Percentiles rank a stretch among this genome's conserved stretches.
These are phyloP conservation scores for Aplysia californica DNA, from an alignment of 1,140 invertebrate species.

Conservation along the genomic window DNA sequence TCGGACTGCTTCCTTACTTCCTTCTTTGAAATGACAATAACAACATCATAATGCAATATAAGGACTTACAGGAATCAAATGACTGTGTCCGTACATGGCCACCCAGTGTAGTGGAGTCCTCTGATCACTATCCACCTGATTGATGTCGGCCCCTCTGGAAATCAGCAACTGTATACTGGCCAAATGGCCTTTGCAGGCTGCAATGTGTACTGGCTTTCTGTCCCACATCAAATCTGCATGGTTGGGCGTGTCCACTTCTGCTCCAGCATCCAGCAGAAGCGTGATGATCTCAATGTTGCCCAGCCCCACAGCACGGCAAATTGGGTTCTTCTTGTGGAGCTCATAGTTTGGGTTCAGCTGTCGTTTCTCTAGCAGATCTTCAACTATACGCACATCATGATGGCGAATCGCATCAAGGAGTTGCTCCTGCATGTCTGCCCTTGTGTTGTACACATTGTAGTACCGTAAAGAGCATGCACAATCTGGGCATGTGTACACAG, in stretches of 20 bases:
- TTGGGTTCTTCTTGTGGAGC: conserved; percentile 1
- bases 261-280: conserved; percentile 23
- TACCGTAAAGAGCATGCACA: too few species aligned
- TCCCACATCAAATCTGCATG: conserved; percentile 43
- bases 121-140: conserved; percentile 51
- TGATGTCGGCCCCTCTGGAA: conserved; percentile 47
- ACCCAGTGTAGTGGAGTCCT: conserved; percentile 61
- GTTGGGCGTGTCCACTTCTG: conserved; percentile 37
- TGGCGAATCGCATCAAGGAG: conserved; percentile 4
- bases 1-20: too few species aligned
- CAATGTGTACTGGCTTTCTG: conserved; percentile 57
- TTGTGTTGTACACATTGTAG: too few species aligned
- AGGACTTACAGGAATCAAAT: conserved; percentile 29
- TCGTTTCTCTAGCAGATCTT: not conserved
- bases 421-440: too few species aligned
- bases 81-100: conserved; percentile 47
- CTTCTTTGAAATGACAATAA: too few species aligned
- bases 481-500: too few species aligned
- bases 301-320: not conserved
- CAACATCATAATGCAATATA: too few species aligned
- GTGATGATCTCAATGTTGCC: conserved; percentile 13
- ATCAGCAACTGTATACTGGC: conserved; percentile 44
- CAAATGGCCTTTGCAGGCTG: conserved; percentile 49
- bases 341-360: not conserved
- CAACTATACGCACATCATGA: not conserved